Base-by-base conservation (phyloP, 2,797 vertebrate genomes). In the Merluccius polli region DNA sequence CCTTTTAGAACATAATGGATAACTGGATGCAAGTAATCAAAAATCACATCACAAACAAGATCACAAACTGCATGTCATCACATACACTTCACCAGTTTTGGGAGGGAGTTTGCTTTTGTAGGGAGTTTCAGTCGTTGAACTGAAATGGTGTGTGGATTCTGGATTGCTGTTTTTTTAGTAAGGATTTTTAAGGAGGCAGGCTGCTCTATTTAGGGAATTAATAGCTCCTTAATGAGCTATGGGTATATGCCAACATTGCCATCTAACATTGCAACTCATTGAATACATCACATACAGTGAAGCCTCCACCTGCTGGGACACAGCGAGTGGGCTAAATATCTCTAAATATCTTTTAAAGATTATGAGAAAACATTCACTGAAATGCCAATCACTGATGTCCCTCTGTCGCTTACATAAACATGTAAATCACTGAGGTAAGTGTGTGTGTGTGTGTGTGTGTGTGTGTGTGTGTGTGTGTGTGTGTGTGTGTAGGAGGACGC, bases 401-500 rank as follows among this genome's bases (percentile, higher is more conserved):
- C 44, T 48, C 4, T 21, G 52, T 21, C 52, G 10, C 44, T 41
- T 41, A 41, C 38, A 15, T 41, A 1, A 63, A n/a, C 75, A 24
- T 78, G 59, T 72, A 4, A 68, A 4, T 69, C n/a, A 13, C 0
- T 63, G 59, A 27, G 67, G 71, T 24, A 44, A 70, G 73, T 32
- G 27, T 41, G 70, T 71, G 16, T 31, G 33, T 41, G 75, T 44
- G 71, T 24, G 69, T 75, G 73, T 32, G 27, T 41, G 70, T 71
- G 16, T 31, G 33, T 41, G 75, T 41, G 33, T 33, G 18, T n/a
- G 31, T 36, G 69, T 9, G 13, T 32, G 75, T 36, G 65, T 21
- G 31, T 36, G n/a, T 36, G 27, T 30, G 1, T 83, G 44, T 88
- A 97, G 97, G 97, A 97, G 87, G 96, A 97, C 29, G 92, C 95